Base-by-base conservation (phyloP, 2,113 vertebrate genomes). In the Ramphastos sulfuratus region DNA sequence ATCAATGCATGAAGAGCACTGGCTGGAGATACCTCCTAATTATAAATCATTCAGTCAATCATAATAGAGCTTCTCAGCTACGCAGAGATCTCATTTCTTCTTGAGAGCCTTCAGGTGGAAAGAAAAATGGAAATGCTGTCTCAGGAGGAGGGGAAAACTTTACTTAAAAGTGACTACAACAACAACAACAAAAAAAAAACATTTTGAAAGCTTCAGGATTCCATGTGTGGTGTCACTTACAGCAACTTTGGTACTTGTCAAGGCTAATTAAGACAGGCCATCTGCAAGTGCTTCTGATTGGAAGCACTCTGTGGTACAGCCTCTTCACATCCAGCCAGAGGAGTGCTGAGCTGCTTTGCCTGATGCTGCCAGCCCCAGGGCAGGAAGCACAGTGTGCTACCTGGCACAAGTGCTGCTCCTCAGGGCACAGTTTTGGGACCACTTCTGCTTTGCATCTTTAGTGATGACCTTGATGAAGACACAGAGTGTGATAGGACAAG, bases 201-300 rank as follows among this genome's bases (percentile, higher is more conserved):
- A 46, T 46, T 17, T 50, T 12, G n/a, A 92, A 96, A 89, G 60
- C 80, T 88, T 77, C 91, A 66, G 63, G 59, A 96, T 92, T 73
- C 63, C 48, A 50, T 88, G 94, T 95, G 94, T 88, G 85, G 85
- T 44, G 55, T 61, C 95, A 91, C 85, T 96, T 71, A 30, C 35
- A 92, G 76, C 75, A 96, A 86, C 90, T 90, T 94, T 95, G 88
- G 88, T 94, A 94, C 85, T 96, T 95, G 93, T 93, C 93, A 94
- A 81, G 93, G 69, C 85, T 96, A 92, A 96, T 95, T 90, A 87
- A 91, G 85, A 90, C 85, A 86, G 65, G 73, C 93, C 92, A 95
- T 94, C 93, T 96, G 94, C 76, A 94, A 85, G 60, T 0, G 4
- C n/a, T 81, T 72, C 14, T 65, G 90, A 94, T 39, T 61, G 63